Conservation (phyloP, 1,140 invertebrate species). For the Drosophila ohnishii region DNA sequence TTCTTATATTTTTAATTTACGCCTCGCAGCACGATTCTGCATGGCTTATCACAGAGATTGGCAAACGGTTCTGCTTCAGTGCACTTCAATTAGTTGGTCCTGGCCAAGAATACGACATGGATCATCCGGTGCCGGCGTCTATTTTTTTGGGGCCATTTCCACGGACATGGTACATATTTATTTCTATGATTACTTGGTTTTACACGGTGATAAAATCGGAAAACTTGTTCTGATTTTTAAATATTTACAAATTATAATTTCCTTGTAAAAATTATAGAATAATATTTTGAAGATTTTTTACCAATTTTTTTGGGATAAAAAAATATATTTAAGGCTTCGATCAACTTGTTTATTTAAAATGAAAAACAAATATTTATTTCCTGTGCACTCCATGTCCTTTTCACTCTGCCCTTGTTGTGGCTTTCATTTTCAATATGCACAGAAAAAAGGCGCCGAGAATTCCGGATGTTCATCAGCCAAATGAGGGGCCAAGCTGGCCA, state of each 20-base stretch:
- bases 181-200: constrained; percentile 33
- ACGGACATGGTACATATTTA: constrained; percentile 35
- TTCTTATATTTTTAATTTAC: constrained; percentile 79
- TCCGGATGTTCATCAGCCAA: constrained; percentile 63
- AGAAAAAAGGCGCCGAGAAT: constrained; percentile 26
- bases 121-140: constrained; percentile 21
- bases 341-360: too few relatives aligned
- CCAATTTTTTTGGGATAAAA: too few relatives aligned
- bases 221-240: neutral
- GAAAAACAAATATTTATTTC: neutral
- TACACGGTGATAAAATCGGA: neutral
- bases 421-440: constrained; percentile 56
- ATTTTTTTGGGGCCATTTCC: constrained; percentile 28
- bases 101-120: constrained; percentile 58
- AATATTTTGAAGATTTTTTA: too few relatives aligned
- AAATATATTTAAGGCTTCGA: too few relatives aligned
- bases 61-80: constrained; percentile 77
- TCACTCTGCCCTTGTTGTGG: constrained; percentile 48
- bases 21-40: constrained; percentile 77
- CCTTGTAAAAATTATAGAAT: too few relatives aligned
- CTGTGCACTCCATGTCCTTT: constrained; percentile 21
- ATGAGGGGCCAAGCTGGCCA: constrained; percentile 45
- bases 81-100: constrained; percentile 77
- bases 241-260: too few relatives aligned
- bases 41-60: constrained; percentile 80